Evolutionary conservation across 2,888 invertebrate genomes (phyloP).

Genomic region (Crepidodera aurea): DNA sequence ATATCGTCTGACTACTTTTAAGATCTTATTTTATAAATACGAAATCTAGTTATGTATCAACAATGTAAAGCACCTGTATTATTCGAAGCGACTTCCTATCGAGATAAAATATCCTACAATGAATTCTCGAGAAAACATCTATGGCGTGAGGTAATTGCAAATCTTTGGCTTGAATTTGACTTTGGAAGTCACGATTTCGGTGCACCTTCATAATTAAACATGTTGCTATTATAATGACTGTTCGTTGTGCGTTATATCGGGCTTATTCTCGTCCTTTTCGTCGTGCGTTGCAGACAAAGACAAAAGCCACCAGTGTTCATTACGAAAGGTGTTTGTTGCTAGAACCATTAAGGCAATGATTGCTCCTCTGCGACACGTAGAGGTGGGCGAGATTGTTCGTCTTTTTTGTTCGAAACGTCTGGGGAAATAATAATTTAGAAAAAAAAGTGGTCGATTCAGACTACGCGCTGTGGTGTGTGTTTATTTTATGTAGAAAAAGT

Average conservation of each 20-base stretch:
- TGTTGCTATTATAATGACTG: constrained; percentile 48
- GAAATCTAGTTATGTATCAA: constrained; percentile 5
- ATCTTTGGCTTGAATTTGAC: constrained; percentile 53
- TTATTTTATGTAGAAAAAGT: too few relatives aligned
- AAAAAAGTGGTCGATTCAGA: too few relatives aligned
- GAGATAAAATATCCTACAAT: constrained; percentile 18
- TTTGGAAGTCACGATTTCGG: constrained; percentile 59
- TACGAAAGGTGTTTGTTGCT: constrained; percentile 49
- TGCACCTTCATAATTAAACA: constrained; percentile 61
- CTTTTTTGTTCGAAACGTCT: background rate
- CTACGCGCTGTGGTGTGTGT: too few relatives aligned
- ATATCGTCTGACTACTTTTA: too few relatives aligned
- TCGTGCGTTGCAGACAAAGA: constrained; percentile 34
- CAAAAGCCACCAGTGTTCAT: constrained; percentile 45
- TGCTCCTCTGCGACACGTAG: constrained; percentile 34
- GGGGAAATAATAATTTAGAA: too few relatives aligned
- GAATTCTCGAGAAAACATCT: constrained; percentile 45
- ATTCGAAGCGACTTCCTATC: background rate
- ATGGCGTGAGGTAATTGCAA: constrained; percentile 51
- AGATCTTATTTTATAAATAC: too few relatives aligned
- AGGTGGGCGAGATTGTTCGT: constrained; percentile 21
- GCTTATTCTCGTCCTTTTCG: constrained; percentile 30
- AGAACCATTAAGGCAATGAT: constrained; percentile 50
- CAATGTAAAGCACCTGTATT: constrained; percentile 20
- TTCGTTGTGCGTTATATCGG: constrained; percentile 32